Evolutionary conservation across 2,113 vertebrate species (phyloP), one percentile per base, ranked within the genome.

Genomic region (Epinephelus fuscoguttatus): DNA sequence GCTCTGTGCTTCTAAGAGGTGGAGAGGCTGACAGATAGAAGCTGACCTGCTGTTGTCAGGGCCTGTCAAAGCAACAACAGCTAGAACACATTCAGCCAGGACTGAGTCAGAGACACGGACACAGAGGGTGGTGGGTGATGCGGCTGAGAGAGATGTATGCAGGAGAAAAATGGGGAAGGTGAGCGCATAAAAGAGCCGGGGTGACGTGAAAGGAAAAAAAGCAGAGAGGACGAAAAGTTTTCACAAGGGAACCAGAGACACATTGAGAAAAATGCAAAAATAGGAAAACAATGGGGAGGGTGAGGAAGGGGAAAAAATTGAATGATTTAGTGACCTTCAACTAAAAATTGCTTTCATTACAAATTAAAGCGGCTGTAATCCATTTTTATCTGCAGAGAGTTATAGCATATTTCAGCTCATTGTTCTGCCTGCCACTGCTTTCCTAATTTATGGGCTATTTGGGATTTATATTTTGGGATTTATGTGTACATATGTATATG

Each of bases 1-100:
- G 78, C 81, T 75, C 75, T 27, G 73, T 33, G 60, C 81, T 61
- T 75, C 86, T 86, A 75, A 68, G 72, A 84, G 72, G 78, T 70
- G 81, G 57, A 89, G 79, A 74, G 67, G 81, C 84, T 88, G 90
- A 90, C 84, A 78, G 79, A 86, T 70, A 83, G 84, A 84, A 81
- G 84, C 64, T 78, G 87, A 89, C 83, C 89, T 77, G 87, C 68
- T 84, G 89, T 84, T 91, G 87, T 84, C 85, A 63, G 81, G 79
- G 81, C 59, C 87, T 82, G 80, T 89, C 86, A 90, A 78, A 85
- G 84, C 67, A 90, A 87, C 84, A 85, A 59, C 60, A 71, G 84
- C 86, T 53, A 15, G 50, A 80, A 70, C 81, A 88, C 76, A 72
- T 82, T 79, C 73, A 84, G 63, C 72, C 73, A 61, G 73, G 75